Evolutionary conservation across 1,140 invertebrate species (phyloP), one percentile per base, ranked within the genome.

Genomic region (Pseudobourletiella spinata): DNA sequence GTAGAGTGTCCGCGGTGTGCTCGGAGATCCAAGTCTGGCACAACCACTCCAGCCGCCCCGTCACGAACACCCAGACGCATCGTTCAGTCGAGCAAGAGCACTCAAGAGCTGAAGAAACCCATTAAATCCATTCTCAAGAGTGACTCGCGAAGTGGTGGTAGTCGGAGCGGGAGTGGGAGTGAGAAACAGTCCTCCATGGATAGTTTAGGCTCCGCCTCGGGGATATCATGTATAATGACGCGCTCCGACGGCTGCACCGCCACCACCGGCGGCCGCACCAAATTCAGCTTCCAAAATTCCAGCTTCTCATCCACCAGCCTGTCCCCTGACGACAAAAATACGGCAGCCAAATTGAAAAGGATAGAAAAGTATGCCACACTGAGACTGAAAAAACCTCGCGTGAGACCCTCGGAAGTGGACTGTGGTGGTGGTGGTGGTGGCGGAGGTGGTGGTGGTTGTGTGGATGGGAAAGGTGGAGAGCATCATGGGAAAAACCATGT

Each of bases 291-390:
- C 43, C 39, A 30, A 24, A 28, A 16, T 6, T 26, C 35, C 3
- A 57, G 48, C 18, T 57, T 29, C 26, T 56, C 55, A 14, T 22
- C 59, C 1, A 28, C 44, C 39, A 26, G 6, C 18, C 3, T 20
- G 3, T 39, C 20, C 44, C 58, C 66, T 14, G 62, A 64, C 46
- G 66, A 67, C 20, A 42, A 35, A 25, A n/a, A n/a, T n/a, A 43
- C 54, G 2, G 54, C 57, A 1, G 54, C 57, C 1, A 64, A 57
- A 35, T 46, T 68, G 24, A 65, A 65, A 22, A 20, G 67, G 32
- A 63, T 66, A 42, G 67, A 69, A 39, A 65, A 66, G 24, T 69
- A 69, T 26, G 67, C 67, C 6, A 69, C 67, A 3, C 18, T 69
- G 1, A 42, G 67, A 46, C 28, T 66, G 1, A 50, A 55, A 22